A percentile compares a stretch with the other conserved stretches of the same genome.
Conservation (phyloP, 2,797 vertebrate genomes). For the Columba guinea region DNA sequence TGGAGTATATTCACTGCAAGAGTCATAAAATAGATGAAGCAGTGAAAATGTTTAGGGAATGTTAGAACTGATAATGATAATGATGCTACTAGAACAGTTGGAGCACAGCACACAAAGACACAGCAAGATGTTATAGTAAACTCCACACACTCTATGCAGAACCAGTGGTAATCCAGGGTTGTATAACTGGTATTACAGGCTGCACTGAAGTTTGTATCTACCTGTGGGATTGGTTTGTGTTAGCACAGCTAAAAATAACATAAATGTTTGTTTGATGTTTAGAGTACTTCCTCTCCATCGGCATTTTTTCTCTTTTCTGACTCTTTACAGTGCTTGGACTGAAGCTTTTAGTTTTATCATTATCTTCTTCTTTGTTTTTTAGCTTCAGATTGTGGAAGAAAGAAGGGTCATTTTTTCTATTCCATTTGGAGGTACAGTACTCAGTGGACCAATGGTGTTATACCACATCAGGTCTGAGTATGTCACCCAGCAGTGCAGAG, state of each 20-base stretch:
- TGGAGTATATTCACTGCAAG: background rate
- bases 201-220: background rate
- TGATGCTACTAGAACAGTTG: background rate
- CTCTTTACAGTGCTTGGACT: background rate
- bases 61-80: slow-evolving; percentile 36
- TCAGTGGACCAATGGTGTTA: background rate
- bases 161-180: background rate
- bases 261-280: background rate
- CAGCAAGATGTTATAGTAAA: background rate
- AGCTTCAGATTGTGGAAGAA: background rate
- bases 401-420: background rate
- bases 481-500: background rate
- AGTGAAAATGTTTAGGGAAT: slow-evolving; percentile 40
- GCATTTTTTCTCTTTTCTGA: background rate
- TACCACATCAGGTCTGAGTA: background rate
- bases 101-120: slow-evolving; percentile 14
- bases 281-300: background rate
- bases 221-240: background rate
- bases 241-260: slow-evolving; percentile 30
- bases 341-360: background rate
- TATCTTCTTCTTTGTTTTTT: background rate
- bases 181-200: slow-evolving; percentile 48
- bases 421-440: background rate
- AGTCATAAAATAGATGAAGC: slow-evolving; percentile 61
- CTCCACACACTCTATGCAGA: background rate